These are phyloP conservation scores for Nipponacmea schrenckii DNA, from an alignment of 2,888 invertebrate genomes.

Conservation along the genomic window DNA sequence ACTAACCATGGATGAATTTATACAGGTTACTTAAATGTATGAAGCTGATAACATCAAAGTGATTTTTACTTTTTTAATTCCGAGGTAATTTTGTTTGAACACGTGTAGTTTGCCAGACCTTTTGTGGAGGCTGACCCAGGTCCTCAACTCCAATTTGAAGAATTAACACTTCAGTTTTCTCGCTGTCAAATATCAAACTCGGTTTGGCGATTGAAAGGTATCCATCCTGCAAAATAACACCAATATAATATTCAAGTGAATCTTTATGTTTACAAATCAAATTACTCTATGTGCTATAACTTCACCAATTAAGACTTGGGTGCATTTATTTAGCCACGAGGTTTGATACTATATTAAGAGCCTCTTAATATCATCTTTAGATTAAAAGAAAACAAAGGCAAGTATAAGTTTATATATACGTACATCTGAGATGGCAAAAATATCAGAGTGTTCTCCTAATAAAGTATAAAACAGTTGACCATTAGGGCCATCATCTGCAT, in stretches of 20 bases:
- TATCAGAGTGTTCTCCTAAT: conserved; percentile 20
- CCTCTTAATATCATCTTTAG: too few species aligned
- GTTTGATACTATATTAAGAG: too few species aligned
- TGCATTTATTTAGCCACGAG: too few species aligned
- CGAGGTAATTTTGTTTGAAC: too few species aligned
- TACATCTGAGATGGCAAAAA: conserved; percentile 24
- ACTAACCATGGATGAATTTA: too few species aligned
- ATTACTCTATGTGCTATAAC: too few species aligned
- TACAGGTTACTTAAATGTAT: too few species aligned
- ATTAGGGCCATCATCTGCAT: conserved; percentile 30
- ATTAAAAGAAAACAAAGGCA: too few species aligned
- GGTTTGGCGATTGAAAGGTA: conserved; percentile 10
- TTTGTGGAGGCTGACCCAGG: conserved; percentile 25
- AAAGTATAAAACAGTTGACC: conserved; percentile 28
- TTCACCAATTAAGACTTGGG: too few species aligned
- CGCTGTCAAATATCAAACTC: conserved; percentile 23
- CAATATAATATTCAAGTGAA: neutral
- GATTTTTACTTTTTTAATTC: too few species aligned
- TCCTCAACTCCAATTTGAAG: conserved; percentile 31
- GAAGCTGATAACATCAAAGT: too few species aligned
- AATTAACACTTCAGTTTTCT: conserved; percentile 24
- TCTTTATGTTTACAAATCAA: neutral
- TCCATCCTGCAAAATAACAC: conserved; percentile 19
- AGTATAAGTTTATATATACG: too few species aligned
- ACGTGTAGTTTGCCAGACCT: conserved; percentile 19